A percentile compares a stretch with the other conserved stretches of the same genome.
Evolutionary conservation across 2,797 vertebrate species (phyloP).

Genomic region (Phylloscopus collybita): DNA sequence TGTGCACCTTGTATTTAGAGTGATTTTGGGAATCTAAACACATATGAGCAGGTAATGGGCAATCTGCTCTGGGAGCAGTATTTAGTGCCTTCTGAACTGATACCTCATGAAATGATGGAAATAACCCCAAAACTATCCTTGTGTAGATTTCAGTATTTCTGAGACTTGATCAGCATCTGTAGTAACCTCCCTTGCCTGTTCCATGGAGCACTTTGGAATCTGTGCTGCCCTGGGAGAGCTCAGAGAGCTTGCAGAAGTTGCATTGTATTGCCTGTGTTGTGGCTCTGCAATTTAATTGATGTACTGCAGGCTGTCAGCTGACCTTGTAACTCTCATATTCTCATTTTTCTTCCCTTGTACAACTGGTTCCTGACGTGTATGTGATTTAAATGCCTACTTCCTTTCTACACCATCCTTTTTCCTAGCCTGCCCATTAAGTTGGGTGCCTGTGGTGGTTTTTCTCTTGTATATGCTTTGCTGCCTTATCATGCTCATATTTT

Average conservation of each 20-base stretch:
- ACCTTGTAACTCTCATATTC: background rate
- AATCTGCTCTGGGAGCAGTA: background rate
- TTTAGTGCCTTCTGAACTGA: background rate
- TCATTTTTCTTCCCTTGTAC: background rate
- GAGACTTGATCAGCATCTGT: background rate
- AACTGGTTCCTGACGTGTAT: background rate
- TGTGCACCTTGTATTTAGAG: background rate
- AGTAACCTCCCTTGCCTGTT: background rate
- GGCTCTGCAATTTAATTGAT: background rate
- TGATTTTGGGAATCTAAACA: background rate
- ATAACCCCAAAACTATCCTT: background rate
- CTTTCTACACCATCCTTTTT: background rate
- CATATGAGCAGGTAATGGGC: rapidly evolving
- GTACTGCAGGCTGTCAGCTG: background rate
- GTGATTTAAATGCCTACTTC: background rate
- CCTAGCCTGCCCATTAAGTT: background rate
- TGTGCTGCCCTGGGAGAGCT: background rate
- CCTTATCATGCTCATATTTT: background rate
- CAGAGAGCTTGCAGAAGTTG: background rate
- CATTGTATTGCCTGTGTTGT: background rate
- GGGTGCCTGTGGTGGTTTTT: background rate
- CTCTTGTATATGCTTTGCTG: background rate
- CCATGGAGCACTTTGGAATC: background rate
- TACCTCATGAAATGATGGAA: background rate
- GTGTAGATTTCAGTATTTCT: background rate